Evolutionary conservation across 2,797 vertebrate genomes (phyloP).

Genomic region (Poecilia gillii): DNA sequence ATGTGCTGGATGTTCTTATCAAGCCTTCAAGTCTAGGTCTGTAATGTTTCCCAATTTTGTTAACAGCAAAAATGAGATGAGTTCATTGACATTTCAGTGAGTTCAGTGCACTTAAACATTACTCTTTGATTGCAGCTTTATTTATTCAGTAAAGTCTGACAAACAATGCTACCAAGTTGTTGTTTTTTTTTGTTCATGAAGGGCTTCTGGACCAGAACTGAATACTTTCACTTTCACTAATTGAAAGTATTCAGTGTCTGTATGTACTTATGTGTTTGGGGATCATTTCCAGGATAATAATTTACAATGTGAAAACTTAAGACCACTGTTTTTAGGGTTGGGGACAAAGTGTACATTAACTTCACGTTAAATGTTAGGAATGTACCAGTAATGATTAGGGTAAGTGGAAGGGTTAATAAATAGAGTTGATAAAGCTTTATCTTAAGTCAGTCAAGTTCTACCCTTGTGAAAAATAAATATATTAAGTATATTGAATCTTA

Average conservation of each 20-base stretch:
- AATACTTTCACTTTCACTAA: background rate
- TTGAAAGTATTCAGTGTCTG: background rate
- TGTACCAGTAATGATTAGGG: background rate
- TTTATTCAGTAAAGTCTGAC: background rate
- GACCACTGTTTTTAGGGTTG: background rate
- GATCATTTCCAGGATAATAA: background rate
- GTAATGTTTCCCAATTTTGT: conserved; percentile 31
- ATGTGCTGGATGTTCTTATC: conserved; percentile 94
- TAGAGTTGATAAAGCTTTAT: background rate
- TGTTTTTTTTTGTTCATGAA: background rate
- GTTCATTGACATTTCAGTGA: background rate
- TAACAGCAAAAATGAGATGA: background rate
- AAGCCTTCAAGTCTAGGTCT: conserved; percentile 97
- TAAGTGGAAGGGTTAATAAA: background rate
- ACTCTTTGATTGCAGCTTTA: background rate
- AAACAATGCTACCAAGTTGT: background rate
- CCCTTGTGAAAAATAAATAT: too few species aligned
- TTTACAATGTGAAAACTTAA: background rate
- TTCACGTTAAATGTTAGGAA: background rate
- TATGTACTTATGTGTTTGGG: background rate
- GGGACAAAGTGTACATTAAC: background rate
- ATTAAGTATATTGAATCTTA: too few species aligned
- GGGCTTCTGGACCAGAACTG: background rate
- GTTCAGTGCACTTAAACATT: background rate
- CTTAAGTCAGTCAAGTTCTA: background rate